Evolutionary conservation across 2,888 invertebrate species (phyloP), one percentile per base, ranked within the genome.

Genomic region (Sinopyrophorus schimmeli): DNA sequence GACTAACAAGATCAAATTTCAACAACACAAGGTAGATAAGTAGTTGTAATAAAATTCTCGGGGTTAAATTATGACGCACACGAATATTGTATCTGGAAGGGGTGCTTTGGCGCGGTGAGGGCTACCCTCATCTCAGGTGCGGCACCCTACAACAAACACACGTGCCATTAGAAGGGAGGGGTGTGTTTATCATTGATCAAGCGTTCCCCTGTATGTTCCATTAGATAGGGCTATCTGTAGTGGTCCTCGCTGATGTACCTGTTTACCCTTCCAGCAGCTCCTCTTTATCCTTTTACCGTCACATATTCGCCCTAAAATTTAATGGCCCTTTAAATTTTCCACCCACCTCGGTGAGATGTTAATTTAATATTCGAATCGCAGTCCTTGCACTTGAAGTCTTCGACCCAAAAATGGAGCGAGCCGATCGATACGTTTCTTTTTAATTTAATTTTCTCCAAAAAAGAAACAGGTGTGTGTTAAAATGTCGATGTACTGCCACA

Each of bases 181-280:
- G 48, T 23, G 49, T 44, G 53, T 49, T 53, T 53, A 53, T 53
- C 53, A 46, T 53, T 49, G 53, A 53, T 53, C 53, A 53, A 53
- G 46, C 48, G 28, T 38, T 40, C 40, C n/a, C 46, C 51, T 46
- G 41, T 20, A 52, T 51, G 41, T 51, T 51, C 46, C 51, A 52
- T 52, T 52, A 52, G 51, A 47, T 52, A 47, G 41, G 46, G 31
- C 51, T 51, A 41, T 41, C 37, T 42, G n/a, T n/a, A 12, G 28
- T 41, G 42, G 47, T 38, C 46, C 28, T 12, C 21, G 40, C 39
- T 30, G 26, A 50, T 40, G 34, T 40, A 38, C 41, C 41, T 52
- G 38, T 40, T 42, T 42, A 21, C 46, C 39, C 31, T 49, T 42
- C n/a, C n/a, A n/a, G 9, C 16, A 43, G 27, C 42, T 26, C 17